A percentile compares a stretch with the other conserved stretches of the same genome.
Conservation (phyloP, 64 coral and sea anemone genomes). For the Catalaphyllia jardinei region DNA sequence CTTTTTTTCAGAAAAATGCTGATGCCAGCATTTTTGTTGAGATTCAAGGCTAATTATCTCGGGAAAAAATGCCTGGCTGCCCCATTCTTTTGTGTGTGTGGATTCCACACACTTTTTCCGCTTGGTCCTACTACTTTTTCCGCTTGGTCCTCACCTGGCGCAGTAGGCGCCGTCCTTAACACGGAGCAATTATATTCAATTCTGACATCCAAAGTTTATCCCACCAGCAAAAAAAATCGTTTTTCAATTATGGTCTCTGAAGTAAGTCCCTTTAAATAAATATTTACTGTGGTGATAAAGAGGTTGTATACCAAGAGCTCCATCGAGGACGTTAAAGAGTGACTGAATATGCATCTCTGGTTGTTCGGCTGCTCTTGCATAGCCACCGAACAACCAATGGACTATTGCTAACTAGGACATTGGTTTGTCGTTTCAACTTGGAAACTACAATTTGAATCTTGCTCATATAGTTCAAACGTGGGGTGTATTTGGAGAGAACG, state of each 20-base stretch:
- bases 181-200: conserved; percentile 41
- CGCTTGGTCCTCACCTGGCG: too few relatives aligned
- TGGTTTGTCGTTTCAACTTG: conserved; percentile 37
- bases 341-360: not conserved
- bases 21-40: too few relatives aligned
- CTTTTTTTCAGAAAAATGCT: too few relatives aligned
- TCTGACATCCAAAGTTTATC: conserved; percentile 12
- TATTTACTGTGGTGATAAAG: conserved; percentile 17
- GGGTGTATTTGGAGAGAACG: conserved; percentile 21
- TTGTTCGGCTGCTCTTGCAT: conserved; percentile 32
- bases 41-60: too few relatives aligned
- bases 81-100: too few relatives aligned
- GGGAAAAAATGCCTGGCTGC: too few relatives aligned
- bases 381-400: conserved; percentile 40
- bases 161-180: too few relatives aligned
- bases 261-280: conserved; percentile 1
- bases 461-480: conserved; percentile 26
- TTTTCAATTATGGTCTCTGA: not conserved
- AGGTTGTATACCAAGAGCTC: conserved; percentile 47
- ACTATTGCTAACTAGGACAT: conserved; percentile 59
- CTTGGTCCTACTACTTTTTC: too few relatives aligned
- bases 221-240: conserved; percentile 18
- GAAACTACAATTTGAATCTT: conserved; percentile 47
- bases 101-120: too few relatives aligned
- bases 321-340: conserved; percentile 13